Evolutionary conservation across 2,888 invertebrate species (phyloP), one percentile per base, ranked within the genome.

Genomic region (Oxyteleia sp.): DNA sequence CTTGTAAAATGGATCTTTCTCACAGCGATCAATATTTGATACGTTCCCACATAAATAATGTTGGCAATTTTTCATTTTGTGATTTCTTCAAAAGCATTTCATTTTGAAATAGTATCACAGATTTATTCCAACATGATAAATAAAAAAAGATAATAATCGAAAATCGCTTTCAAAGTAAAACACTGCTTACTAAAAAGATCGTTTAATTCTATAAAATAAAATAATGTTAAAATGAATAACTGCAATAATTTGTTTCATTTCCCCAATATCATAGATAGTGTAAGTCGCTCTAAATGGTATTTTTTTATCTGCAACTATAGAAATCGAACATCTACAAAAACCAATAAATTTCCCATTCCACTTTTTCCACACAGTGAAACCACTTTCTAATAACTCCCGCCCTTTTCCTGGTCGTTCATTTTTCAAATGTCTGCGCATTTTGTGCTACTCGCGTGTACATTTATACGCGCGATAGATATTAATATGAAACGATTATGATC

Each of bases 401-500:
- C 38, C 68, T 49, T 47, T 38, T 16, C 59, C 32, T n/a, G 29
- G 18, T 4, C 47, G 16, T 63, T 69, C 55, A 78, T 78, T 78
- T 63, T 68, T 68, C 61, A 68, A 69, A 41, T 43, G 16, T 26
- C 29, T 43, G 18, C 59, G 47, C 43, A 15, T 43, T 69, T 69
- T 55, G 18, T 13, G 51, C 15, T 35, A 76, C 57, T 23, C 23
- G 23, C 23, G 23, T 23, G 23, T 5, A 23, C 23, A 20, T 57
- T 66, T 76, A 20, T 51, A 10, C 20, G 16, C 68, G 13, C 43
- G 57, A 47, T 29, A 41, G 71, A 64, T 64, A 71, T 71, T 71
- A 63, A 79, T 78, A 49, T 49, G 63, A 20, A 71, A 55, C 64
- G 71, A 79, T 71, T 63, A 71, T 64, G 79, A 79, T 71, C 63